Percentiles rank a stretch among this genome's conserved stretches.
These are phyloP conservation scores for Odontomachus brunneus DNA, from an alignment of 1,140 invertebrate genomes.

Conservation along the genomic window DNA sequence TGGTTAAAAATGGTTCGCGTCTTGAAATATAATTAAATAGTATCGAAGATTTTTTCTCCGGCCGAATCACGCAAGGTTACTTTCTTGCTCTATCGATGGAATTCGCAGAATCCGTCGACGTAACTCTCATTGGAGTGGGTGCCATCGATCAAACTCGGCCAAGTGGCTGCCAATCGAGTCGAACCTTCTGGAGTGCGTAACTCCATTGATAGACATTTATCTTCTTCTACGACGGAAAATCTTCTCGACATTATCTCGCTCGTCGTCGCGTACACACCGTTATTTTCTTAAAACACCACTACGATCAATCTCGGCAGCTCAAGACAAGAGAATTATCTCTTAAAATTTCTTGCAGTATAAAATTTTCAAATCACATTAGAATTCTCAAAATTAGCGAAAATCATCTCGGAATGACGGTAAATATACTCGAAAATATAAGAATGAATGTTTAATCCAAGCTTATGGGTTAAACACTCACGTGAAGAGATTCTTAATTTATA, in stretches of 20 bases:
- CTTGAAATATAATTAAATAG: not conserved
- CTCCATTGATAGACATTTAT: slow-evolving; percentile 53
- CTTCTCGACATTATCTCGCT: slow-evolving; percentile 45
- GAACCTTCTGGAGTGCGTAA: slow-evolving; percentile 55
- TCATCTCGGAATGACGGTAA: too few relatives aligned
- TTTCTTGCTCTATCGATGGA: slow-evolving; percentile 50
- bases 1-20: not conserved
- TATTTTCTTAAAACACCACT: not conserved
- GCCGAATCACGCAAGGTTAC: slow-evolving; percentile 44
- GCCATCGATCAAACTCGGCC: slow-evolving; percentile 68
- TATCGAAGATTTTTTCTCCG: slow-evolving; percentile 13
- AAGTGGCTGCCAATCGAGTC: slow-evolving; percentile 66
- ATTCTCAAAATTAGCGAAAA: too few relatives aligned
- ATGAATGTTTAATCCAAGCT: too few relatives aligned
- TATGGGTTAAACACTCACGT: too few relatives aligned
- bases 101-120: slow-evolving; percentile 61
- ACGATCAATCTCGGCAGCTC: slow-evolving; percentile 2
- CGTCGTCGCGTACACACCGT: not conserved
- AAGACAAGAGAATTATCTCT: not conserved
- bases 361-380: too few relatives aligned
- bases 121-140: slow-evolving; percentile 61
- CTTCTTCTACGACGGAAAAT: slow-evolving; percentile 42
- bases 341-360: too few relatives aligned
- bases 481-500: too few relatives aligned
- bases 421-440: too few relatives aligned